A percentile compares a stretch with the other conserved stretches of the same genome.
phyloP scores from a whole-genome alignment of 2,113 vertebrate genomes.

The Balaenoptera acutorostrata region DNA sequence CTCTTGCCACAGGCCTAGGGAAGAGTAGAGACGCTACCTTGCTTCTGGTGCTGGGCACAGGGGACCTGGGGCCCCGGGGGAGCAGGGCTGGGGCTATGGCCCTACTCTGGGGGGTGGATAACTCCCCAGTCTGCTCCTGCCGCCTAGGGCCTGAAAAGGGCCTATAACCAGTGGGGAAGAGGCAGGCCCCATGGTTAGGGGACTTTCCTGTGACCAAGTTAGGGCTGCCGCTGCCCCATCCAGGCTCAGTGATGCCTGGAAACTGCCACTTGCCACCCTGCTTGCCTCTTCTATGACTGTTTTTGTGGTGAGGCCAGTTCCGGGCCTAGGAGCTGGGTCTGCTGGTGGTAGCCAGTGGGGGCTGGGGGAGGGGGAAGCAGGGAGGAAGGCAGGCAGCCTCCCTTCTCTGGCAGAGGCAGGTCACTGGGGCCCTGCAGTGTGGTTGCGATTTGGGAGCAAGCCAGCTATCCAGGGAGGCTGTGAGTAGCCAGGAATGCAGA shows the following conservation, averaged over 20 bases:
- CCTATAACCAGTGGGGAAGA: background rate
- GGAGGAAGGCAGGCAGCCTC: background rate
- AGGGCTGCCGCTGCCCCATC: background rate
- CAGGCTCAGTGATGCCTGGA: background rate
- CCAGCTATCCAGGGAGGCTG: background rate
- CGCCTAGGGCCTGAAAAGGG: background rate
- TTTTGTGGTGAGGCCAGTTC: background rate
- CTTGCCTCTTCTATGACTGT: background rate
- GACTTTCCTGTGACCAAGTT: background rate
- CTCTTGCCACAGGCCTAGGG: background rate
- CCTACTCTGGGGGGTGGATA: background rate
- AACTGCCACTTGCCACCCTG: background rate
- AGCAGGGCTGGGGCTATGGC: background rate
- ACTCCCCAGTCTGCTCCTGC: background rate
- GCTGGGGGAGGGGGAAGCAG: background rate
- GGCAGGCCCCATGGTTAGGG: background rate
- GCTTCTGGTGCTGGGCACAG: background rate
- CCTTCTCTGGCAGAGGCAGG: background rate
- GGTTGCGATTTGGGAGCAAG: conserved; percentile 5
- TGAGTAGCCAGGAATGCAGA: conserved; percentile 31
- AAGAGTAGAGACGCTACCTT: background rate
- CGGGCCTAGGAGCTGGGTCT: background rate
- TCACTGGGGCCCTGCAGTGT: background rate
- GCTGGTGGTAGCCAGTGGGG: background rate
- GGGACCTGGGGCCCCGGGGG: background rate